Percentiles rank a stretch among this genome's conserved stretches.
Conservation (phyloP, 2,113 vertebrate species). For the Chrysochloris asiatica region DNA sequence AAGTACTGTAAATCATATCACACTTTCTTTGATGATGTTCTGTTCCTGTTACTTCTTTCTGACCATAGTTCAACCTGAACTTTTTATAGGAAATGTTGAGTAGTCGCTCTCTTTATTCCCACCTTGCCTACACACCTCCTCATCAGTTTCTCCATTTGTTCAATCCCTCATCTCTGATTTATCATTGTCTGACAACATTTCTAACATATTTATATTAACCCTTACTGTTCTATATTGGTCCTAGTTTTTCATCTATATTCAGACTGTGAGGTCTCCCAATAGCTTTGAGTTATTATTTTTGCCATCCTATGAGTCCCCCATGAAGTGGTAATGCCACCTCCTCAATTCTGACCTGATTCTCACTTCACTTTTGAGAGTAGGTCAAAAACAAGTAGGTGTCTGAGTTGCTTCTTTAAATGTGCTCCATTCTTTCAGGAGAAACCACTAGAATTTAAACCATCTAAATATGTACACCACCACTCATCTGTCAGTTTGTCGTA, state of each 20-base stretch:
- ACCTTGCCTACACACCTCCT: too few relatives aligned
- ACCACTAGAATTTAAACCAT: slow-evolving; percentile 3
- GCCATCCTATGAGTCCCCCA: neutral
- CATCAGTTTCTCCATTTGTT: too few relatives aligned
- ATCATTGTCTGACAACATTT: too few relatives aligned
- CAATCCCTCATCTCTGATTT: too few relatives aligned
- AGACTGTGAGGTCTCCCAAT: neutral
- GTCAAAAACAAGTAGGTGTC: neutral
- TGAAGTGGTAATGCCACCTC: neutral
- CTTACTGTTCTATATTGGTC: neutral
- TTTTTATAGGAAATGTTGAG: too few relatives aligned
- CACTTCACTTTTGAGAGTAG: neutral
- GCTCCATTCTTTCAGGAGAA: neutral
- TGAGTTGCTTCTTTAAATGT: neutral
- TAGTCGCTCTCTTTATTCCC: too few relatives aligned
- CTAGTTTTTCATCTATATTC: neutral
- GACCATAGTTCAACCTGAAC: too few relatives aligned
- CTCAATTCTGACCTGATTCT: neutral
- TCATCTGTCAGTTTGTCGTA: too few relatives aligned
- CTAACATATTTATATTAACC: too few relatives aligned
- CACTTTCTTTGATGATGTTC: too few relatives aligned
- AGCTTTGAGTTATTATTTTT: neutral
- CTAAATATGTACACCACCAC: neutral
- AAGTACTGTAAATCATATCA: too few relatives aligned
- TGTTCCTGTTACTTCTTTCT: too few relatives aligned